These are phyloP conservation scores for Rousettus madagascariensis DNA, from an alignment of 2,797 vertebrate species.

Conservation along the genomic window DNA sequence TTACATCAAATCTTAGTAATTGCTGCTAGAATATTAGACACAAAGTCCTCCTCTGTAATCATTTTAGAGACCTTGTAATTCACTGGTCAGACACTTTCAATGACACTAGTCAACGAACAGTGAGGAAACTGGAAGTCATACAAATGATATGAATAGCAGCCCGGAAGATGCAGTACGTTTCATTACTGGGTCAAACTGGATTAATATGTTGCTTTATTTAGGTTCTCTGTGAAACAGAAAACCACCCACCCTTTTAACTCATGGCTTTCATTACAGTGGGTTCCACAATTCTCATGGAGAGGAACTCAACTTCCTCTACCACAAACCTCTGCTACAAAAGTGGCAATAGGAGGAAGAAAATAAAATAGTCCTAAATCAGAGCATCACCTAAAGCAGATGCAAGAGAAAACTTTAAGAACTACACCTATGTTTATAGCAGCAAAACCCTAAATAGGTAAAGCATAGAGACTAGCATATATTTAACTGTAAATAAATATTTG, in stretches of 20 bases:
- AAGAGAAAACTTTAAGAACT: neutral
- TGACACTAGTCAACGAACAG: slow-evolving; percentile 73
- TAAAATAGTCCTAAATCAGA: neutral
- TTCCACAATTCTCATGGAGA: neutral
- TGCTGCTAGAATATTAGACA: neutral
- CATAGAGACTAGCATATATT: neutral
- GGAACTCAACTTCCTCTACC: neutral
- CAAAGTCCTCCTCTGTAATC: neutral
- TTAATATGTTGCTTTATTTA: slow-evolving; percentile 83
- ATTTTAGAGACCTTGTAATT: slow-evolving; percentile 59
- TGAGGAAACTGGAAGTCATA: slow-evolving; percentile 80
- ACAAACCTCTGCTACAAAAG: neutral
- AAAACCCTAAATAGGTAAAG: neutral
- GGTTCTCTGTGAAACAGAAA: slow-evolving; percentile 77
- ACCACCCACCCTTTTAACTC: slow-evolving; percentile 50
- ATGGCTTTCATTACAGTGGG: slow-evolving; percentile 37
- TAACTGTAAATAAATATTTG: neutral
- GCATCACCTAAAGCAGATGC: neutral
- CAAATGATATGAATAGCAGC: slow-evolving; percentile 83
- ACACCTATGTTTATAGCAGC: neutral
- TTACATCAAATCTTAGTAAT: slow-evolving; percentile 15
- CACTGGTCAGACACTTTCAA: slow-evolving; percentile 72
- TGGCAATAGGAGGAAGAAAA: fast-evolving
- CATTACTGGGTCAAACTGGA: slow-evolving; percentile 79
- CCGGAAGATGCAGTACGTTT: slow-evolving; percentile 70